These are phyloP conservation scores for Trachops cirrhosus DNA, from an alignment of 2,797 vertebrate genomes.

Conservation along the genomic window DNA sequence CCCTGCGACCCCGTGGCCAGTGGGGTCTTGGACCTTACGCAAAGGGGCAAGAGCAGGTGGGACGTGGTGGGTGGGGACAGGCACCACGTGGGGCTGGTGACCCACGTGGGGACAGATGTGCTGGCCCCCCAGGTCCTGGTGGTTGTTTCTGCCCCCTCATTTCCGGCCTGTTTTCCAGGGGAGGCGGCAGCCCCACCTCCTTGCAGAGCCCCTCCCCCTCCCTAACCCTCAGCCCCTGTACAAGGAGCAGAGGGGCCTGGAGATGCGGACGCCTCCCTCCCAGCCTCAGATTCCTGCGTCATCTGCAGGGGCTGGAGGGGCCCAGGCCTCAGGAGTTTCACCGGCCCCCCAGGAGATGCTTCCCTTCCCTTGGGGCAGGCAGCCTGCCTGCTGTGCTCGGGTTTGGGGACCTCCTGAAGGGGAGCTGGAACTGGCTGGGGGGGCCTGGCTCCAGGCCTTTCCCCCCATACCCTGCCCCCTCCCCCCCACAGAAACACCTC, in stretches of 20 bases:
- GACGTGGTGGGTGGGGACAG: not conserved
- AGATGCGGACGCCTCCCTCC: not conserved
- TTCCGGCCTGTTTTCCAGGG: rapidly evolving
- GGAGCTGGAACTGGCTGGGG: rapidly evolving
- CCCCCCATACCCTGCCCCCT: rapidly evolving
- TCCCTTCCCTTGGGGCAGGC: not conserved
- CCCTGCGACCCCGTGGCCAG: rapidly evolving
- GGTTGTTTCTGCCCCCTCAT: too few relatives aligned
- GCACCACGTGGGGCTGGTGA: not conserved
- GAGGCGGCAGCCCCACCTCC: rapidly evolving
- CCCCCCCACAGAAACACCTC: rapidly evolving
- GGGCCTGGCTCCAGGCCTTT: not conserved
- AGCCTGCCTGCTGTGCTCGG: too few relatives aligned
- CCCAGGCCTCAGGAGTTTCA: not conserved
- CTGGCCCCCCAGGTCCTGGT: not conserved
- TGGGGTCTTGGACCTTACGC: not conserved
- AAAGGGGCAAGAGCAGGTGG: too few relatives aligned
- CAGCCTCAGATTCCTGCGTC: rapidly evolving
- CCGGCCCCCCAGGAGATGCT: not conserved
- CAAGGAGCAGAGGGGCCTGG: not conserved
- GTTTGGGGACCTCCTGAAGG: not conserved
- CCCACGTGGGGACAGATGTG: rapidly evolving
- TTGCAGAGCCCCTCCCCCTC: too few relatives aligned
- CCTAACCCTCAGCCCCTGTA: not conserved
- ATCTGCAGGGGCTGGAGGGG: rapidly evolving